Conservation (phyloP, 2,888 invertebrate species). For the Drosophila subquinaria region DNA sequence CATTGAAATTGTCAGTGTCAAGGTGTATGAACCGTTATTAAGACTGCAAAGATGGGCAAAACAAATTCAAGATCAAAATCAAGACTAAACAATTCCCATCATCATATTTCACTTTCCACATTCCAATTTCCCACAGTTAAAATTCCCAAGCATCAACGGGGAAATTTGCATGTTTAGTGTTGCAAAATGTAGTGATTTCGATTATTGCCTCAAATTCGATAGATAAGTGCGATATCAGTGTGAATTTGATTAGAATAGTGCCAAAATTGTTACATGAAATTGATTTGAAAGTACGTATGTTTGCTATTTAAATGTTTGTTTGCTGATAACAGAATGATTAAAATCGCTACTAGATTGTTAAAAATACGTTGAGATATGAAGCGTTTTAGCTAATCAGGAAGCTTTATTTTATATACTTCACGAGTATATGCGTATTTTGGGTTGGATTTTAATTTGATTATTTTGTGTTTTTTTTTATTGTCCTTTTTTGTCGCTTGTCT, state of each 20-base stretch:
- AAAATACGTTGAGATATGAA: constrained; percentile 11
- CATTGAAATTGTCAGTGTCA: constrained; percentile 30
- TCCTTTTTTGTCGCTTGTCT: constrained; percentile 9
- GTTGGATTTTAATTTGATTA: constrained; percentile 24
- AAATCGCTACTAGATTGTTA: constrained; percentile 17
- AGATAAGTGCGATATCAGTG: not conserved
- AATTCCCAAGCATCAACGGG: constrained; percentile 8
- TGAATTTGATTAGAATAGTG: constrained; percentile 13
- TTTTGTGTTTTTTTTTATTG: constrained; percentile 1
- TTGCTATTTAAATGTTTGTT: constrained; percentile 30
- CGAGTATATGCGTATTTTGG: constrained; percentile 14
- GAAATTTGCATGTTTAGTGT: constrained; percentile 3
- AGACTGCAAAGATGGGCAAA: not conserved
- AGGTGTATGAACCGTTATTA: constrained; percentile 13
- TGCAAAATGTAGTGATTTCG: not conserved
- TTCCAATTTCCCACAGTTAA: not conserved
- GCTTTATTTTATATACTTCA: constrained; percentile 4
- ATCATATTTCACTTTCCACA: not conserved
- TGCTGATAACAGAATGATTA: constrained; percentile 24
- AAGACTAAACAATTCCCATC: not conserved
- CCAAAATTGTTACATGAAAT: not conserved
- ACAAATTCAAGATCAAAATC: constrained; percentile 1
- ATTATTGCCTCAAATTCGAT: not conserved
- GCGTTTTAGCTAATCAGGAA: constrained; percentile 25
- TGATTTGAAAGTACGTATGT: not conserved